Evolutionary conservation across 1,140 invertebrate genomes (phyloP), one percentile per base, ranked within the genome.

Genomic region (Palaemon carinicauda): DNA sequence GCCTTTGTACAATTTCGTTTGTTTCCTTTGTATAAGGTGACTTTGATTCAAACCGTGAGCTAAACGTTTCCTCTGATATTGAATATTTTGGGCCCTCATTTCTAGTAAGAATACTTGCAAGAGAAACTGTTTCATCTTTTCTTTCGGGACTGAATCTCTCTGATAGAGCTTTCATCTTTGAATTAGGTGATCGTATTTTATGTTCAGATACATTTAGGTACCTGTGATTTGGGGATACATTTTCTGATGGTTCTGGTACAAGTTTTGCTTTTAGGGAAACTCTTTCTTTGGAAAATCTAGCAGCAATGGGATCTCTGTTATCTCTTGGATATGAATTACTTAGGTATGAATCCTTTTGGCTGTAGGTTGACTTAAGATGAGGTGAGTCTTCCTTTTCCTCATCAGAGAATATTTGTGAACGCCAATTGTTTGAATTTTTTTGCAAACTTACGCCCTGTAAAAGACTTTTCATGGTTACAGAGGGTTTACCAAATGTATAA

Each of bases 21-120:
- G 81, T 21, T 78, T 87, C 85, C 27, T 87, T 80, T n/a, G 85
- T 81, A 33, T 81, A 81, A 12, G 79, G 75, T 14, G 81, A 71
- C n/a, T 81, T 33, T 31, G 85, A 73, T 24, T 81, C 77, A 54
- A 81, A 87, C 27, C 74, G 31, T 51, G 60, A 77, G 15, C 14
- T 53, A 4, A 3, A 14, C 5, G 82, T n/a, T 29, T 78, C 73
- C 21, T 82, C 80, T 7, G 24, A 24, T 19, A 33, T n/a, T 19
- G 52, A 77, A 12, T 31, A 29, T 50, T 41, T 56, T 1, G 60
- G 10, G 1, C 5, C 33, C 3, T 5, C 33, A 12, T 77, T 80
- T n/a, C 33, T 80, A 21, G 79, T 65, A 53, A 87, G 53, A 41
- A 87, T 87, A 52, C 19, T 75, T 1, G 79, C 75, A 5, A 87